These are phyloP conservation scores for Leptinotarsa rubiginosa DNA, from an alignment of 2,888 invertebrate species.

Conservation along the genomic window DNA sequence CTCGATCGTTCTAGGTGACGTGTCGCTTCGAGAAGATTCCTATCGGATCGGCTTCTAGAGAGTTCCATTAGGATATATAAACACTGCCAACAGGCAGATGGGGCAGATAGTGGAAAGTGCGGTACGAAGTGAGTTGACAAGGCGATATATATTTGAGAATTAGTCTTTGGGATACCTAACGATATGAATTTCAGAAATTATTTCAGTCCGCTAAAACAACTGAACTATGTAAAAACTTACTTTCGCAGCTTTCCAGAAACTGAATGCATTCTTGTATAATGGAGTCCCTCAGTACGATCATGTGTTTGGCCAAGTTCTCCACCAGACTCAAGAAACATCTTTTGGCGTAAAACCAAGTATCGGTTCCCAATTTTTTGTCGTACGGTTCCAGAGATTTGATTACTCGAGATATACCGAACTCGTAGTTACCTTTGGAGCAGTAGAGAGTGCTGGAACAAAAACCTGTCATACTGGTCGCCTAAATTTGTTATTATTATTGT, in stretches of 20 bases:
- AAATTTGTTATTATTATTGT: not conserved
- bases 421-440: conserved; percentile 98
- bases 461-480: not conserved
- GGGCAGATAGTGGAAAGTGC: no score
- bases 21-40: no score
- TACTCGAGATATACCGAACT: conserved; percentile 97
- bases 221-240: conserved; percentile 61
- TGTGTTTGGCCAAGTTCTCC: conserved; percentile 90
- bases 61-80: no score
- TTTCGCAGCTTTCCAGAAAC: conserved; percentile 91
- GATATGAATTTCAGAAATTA: no score
- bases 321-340: conserved; percentile 93
- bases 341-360: conserved; percentile 99
- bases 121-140: no score
- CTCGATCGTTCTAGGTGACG: no score
- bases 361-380: conserved; percentile 93
- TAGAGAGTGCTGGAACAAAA: conserved; percentile 81
- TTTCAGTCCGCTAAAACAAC: no score
- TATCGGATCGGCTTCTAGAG: no score
- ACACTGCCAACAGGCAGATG: no score
- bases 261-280: conserved; percentile 88
- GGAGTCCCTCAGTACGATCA: conserved; percentile 87
- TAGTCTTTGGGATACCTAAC: no score
- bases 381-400: conserved; percentile 97
- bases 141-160: no score